Percentiles rank a stretch among this genome's conserved stretches.
Evolutionary conservation across 2,113 vertebrate genomes (phyloP).

Genomic region (Proterorhinus semilunaris): DNA sequence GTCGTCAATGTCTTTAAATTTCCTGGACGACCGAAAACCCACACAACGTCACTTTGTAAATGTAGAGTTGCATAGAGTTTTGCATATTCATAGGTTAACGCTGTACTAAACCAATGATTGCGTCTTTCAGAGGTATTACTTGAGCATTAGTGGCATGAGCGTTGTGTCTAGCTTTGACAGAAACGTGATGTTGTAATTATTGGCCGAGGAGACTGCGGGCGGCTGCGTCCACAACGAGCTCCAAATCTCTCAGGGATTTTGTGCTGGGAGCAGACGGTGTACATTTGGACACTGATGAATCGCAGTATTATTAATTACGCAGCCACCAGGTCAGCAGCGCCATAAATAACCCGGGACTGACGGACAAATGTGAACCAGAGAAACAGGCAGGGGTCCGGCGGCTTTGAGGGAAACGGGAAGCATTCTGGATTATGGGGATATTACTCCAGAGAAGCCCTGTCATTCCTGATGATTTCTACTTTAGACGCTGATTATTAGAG

Average conservation of each 20-base stretch:
- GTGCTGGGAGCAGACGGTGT: constrained; percentile 43
- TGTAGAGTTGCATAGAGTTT: no score
- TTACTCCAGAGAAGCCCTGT: constrained; percentile 14
- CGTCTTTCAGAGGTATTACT: background rate
- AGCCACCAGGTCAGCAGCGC: constrained; percentile 39
- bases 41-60: no score
- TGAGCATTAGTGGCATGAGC: constrained; percentile 1
- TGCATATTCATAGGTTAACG: background rate
- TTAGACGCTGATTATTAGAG: constrained; percentile 9
- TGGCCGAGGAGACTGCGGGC: constrained; percentile 31
- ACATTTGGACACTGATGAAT: constrained; percentile 70
- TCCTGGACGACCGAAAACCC: no score
- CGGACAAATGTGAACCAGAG: constrained; percentile 56
- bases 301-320: constrained; percentile 74
- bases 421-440: constrained; percentile 26
- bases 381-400: constrained; percentile 43
- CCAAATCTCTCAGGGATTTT: constrained; percentile 55
- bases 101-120: background rate
- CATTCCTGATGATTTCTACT: constrained; percentile 12
- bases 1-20: no score
- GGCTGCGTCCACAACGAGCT: constrained; percentile 27
- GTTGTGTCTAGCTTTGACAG: constrained; percentile 15
- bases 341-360: constrained; percentile 65
- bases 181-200: constrained; percentile 18
- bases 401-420: constrained; percentile 30